Evolutionary conservation across 30 jellyfish, hydroid and myxozoan species (phyloP), one percentile per base, ranked within the genome.

Genomic region (Pelagia noctiluca): DNA sequence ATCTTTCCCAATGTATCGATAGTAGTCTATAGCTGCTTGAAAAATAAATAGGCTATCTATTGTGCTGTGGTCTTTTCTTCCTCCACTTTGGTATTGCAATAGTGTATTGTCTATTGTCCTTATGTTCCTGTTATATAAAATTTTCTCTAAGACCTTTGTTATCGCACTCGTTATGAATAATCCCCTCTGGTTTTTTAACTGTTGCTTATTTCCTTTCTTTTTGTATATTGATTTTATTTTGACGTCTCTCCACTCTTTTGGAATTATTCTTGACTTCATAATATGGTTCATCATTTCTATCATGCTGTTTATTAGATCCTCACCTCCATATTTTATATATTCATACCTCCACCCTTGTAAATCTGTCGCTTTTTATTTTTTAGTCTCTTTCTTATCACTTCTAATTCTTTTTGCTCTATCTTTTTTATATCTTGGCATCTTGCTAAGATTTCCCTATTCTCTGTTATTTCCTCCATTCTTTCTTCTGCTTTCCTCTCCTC

Each of bases 401-500:
- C 60, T 8, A 31, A 68, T 75, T 75, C 87, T 12, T 22, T 10
- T 75, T 50, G 24, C 4, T 35, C 32, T 29, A 31, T 62, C 16
- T 24, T 24, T 50, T 53, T 12, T 11, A 13, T 23, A 7, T 78
- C 86, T 30, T 78, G 23, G 3, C 26, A 26, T 64, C 16, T 28
- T 66, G 46, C 89, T 30, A 21, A 10, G 2, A 2, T 23, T 38
- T 65, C 63, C 66, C 36, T 63, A 8, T 46, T 34, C 4, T 80
- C 63, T n/a, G 19, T 18, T 50, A 31, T 37, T 65, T n/a, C 63
- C 11, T 80, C 63, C 12, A 49, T 37, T 63, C 30, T 38, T 66
- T 80, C 89, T 47, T 67, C 86, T 18, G 26, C 71, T 65, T 80
- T 30, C 62, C 38, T 37, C 36, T 65, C 87, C 64, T 78, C 22